Percentiles rank a stretch among this genome's conserved stretches.
These are phyloP conservation scores for Patella vulgata DNA, from an alignment of 1,140 invertebrate genomes.

Conservation along the genomic window DNA sequence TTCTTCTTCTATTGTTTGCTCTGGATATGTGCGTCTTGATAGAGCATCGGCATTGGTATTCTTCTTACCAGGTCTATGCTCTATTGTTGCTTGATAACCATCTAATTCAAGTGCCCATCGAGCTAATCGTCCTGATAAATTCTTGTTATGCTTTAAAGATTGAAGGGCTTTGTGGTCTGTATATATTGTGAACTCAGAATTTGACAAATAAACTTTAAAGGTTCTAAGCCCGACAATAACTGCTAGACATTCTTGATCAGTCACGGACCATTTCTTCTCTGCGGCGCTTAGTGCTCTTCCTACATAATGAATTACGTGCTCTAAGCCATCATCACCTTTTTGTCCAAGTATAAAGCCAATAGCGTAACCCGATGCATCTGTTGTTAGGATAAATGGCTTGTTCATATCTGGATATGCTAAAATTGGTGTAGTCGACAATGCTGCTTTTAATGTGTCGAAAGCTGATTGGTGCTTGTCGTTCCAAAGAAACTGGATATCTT, in stretches of 20 bases:
- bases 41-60: conserved; percentile 5
- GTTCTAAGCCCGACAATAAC: conserved; percentile 21
- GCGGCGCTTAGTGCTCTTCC: conserved; percentile 5
- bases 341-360: conserved; percentile 24
- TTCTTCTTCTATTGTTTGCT: too few species aligned
- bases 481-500: conserved; percentile 28
- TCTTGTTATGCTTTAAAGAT: conserved; percentile 19
- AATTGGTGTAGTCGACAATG: conserved; percentile 16
- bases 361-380: conserved; percentile 25
- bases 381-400: conserved; percentile 26
- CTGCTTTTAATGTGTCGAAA: conserved; percentile 21
- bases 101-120: conserved; percentile 20
- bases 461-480: conserved; percentile 12
- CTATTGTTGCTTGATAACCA: conserved; percentile 13
- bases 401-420: conserved; percentile 22
- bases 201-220: conserved; percentile 26
- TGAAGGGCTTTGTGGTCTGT: conserved; percentile 28
- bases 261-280: conserved; percentile 20
- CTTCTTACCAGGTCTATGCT: conserved; percentile 1
- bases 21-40: too few species aligned
- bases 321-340: conserved; percentile 4
- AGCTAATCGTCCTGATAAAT: conserved; percentile 5
- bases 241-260: conserved; percentile 28
- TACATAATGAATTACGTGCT: conserved; percentile 15
- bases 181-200: conserved; percentile 12